Evolutionary conservation across 2,888 invertebrate genomes (phyloP), one percentile per base, ranked within the genome.

Genomic region (Chrysomela aeneicollis): DNA sequence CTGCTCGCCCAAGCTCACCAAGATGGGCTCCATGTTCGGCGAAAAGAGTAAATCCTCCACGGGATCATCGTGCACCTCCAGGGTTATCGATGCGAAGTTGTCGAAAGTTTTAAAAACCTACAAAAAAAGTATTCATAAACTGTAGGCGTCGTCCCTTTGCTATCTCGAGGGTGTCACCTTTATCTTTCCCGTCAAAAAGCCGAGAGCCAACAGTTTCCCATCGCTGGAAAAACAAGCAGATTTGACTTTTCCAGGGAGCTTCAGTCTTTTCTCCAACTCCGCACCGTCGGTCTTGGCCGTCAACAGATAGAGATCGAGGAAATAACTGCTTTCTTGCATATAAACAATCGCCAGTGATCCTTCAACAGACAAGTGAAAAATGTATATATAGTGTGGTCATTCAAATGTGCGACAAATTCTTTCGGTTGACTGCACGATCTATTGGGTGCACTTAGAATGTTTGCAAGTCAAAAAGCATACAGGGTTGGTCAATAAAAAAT

Each of bases 101-200:
- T 61, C 58, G 18, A 64, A 68, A 50, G 66, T 49, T 55, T 69
- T 66, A 61, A 67, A 66, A 1, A 70, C 60, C 73, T 71, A 26
- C 26, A 26, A 26, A 26, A 26, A 53, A 66, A 69, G 4, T 9
- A 18, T 3, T 26, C n/a, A n/a, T n/a, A n/a, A n/a, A n/a, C 30
- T 19, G 21, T 18, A 54, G 17, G 32, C 10, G 10, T 12, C 10
- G 18, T 4, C n/a, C 2, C 12, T 26, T n/a, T 37, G 10, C 35
- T 19, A 6, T 4, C 35, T 4, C 21, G n/a, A 53, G 4, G 17
- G 15, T 18, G 21, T 30, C 15, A 91, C 90, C 79, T 85, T 83
- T 73, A 91, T 86, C 65, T 85, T 82, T 0, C 91, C 91, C 19
- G 84, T 85, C 53, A 86, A 85, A 18, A 88, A 84, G 0, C 91